phyloP scores from a whole-genome alignment of 2,113 vertebrate genomes.

The Mellivora capensis region DNA sequence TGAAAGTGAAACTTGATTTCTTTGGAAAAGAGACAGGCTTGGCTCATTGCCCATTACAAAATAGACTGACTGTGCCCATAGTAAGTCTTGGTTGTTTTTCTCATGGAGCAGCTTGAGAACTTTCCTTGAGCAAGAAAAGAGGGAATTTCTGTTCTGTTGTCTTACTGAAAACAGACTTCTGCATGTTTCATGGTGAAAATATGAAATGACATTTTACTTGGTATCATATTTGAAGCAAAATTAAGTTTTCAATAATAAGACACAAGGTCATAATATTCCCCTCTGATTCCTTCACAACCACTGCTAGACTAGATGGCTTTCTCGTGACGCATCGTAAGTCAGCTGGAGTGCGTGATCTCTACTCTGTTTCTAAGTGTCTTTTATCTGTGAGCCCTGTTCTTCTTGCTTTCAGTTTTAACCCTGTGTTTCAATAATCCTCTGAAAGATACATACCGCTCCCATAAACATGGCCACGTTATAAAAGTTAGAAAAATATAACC shows the following conservation, averaged over 20 bases:
- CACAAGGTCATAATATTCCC: not conserved
- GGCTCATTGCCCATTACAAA: not conserved
- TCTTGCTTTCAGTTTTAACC: not conserved
- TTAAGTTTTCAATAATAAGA: not conserved
- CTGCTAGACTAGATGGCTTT: not conserved
- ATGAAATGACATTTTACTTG: not conserved
- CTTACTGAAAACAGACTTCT: not conserved
- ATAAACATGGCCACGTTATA: not conserved
- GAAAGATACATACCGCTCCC: not conserved
- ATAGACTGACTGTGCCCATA: too few relatives aligned
- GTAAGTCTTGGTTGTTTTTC: not conserved
- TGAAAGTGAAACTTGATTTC: not conserved
- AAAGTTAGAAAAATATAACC: not conserved
- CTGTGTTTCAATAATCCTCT: not conserved
- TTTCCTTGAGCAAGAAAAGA: not conserved
- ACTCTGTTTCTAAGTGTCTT: not conserved
- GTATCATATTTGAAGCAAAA: not conserved
- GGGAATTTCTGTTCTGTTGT: not conserved
- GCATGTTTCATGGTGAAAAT: not conserved
- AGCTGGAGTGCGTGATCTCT: not conserved
- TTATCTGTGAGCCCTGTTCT: not conserved
- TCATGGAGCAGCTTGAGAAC: not conserved
- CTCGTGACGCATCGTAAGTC: not conserved
- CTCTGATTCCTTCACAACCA: not conserved
- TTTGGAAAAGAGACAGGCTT: not conserved